Conservation (phyloP, 2,888 invertebrate species). For the Zele albiditarsus region DNA sequence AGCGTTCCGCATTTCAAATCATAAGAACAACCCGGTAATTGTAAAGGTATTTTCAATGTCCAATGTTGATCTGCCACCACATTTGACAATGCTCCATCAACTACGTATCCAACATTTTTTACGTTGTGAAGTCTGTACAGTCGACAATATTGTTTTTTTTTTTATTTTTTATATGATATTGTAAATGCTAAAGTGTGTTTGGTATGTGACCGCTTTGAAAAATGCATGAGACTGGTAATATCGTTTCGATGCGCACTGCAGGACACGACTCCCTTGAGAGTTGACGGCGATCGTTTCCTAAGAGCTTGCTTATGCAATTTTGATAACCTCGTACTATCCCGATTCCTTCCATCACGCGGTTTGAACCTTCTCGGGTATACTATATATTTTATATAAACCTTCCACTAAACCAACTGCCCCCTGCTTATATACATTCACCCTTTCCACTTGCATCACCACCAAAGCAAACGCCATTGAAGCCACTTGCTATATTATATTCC, state of each 20-base stretch:
- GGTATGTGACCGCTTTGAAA: slow-evolving; percentile 52
- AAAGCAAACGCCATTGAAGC: slow-evolving; percentile 19
- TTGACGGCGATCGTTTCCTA: slow-evolving; percentile 69
- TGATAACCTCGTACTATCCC: slow-evolving; percentile 60
- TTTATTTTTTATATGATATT: slow-evolving; percentile 10
- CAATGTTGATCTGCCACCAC: not conserved
- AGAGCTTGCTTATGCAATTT: slow-evolving; percentile 71
- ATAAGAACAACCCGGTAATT: slow-evolving; percentile 48
- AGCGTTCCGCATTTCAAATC: slow-evolving; percentile 42
- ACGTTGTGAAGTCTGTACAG: not conserved
- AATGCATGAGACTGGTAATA: slow-evolving; percentile 64
- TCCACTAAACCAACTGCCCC: slow-evolving; percentile 23
- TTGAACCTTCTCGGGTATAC: slow-evolving; percentile 9
- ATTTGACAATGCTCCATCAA: not conserved
- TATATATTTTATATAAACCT: slow-evolving; percentile 22
- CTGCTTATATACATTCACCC: not conserved
- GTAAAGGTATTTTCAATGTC: slow-evolving; percentile 44
- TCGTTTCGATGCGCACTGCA: slow-evolving; percentile 66
- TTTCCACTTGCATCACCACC: slow-evolving; percentile 7
- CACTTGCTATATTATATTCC: slow-evolving; percentile 25
- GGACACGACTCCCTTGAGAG: slow-evolving; percentile 66
- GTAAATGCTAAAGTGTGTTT: slow-evolving; percentile 30
- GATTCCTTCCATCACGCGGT: slow-evolving; percentile 56
- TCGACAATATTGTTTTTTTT: not conserved
- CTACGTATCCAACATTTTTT: not conserved